Evolutionary conservation across 1,140 invertebrate genomes (phyloP).

Genomic region (Lithobius niger): DNA sequence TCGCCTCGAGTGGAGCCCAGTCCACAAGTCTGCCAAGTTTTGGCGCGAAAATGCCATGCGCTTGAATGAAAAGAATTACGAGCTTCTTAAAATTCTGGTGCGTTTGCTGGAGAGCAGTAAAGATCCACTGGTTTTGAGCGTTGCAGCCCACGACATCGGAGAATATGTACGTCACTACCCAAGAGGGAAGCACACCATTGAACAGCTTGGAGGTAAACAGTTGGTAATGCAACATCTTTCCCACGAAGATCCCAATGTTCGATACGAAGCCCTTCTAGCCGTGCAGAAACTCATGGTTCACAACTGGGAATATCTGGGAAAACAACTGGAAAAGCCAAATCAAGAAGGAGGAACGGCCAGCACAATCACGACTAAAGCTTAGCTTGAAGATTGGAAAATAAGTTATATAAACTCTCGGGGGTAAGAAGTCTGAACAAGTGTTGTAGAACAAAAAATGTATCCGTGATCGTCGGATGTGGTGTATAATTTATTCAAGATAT

Average conservation of each 20-base stretch:
- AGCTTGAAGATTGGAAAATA: constrained; percentile 1
- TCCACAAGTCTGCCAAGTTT: constrained; percentile 98
- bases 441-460: too few relatives aligned
- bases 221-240: constrained; percentile 92
- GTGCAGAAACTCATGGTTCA: constrained; percentile 99
- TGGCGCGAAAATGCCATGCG: constrained; percentile 96
- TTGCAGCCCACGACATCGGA: constrained; percentile 96
- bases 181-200: constrained; percentile 93
- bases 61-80: constrained; percentile 96
- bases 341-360: not conserved
- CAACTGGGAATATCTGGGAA: constrained; percentile 63
- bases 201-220: constrained; percentile 94
- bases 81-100: constrained; percentile 85
- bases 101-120: constrained; percentile 76
- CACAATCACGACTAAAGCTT: not conserved
- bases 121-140: constrained; percentile 87
- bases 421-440: too few relatives aligned
- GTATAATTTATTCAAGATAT: too few relatives aligned
- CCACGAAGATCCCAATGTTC: constrained; percentile 95
- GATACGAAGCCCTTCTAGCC: constrained; percentile 93
- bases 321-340: not conserved
- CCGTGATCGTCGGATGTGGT: too few relatives aligned
- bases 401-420: not conserved
- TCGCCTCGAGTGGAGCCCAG: constrained; percentile 96
- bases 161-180: constrained; percentile 99